Conservation (phyloP, 2,797 vertebrate genomes). For the Coregonus ussuriensis region DNA sequence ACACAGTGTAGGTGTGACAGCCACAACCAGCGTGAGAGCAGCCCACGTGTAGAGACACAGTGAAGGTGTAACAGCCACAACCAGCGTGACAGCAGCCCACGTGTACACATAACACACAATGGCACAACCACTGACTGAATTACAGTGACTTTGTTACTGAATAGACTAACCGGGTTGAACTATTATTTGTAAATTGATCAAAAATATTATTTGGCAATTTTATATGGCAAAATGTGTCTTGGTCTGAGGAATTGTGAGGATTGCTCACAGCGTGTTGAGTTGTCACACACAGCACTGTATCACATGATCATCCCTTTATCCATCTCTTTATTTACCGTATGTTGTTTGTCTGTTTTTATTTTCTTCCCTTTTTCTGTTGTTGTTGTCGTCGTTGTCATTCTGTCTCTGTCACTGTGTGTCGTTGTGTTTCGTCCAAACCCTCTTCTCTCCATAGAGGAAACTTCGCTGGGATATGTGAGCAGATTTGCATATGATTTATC, state of each 20-base stretch:
- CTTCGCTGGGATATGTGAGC: slow-evolving; percentile 99
- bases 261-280: slow-evolving; percentile 43
- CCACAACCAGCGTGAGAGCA: slow-evolving; percentile 53
- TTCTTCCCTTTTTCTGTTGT: slow-evolving; percentile 37
- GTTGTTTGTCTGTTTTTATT: slow-evolving; percentile 68
- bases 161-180: neutral
- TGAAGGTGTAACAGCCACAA: slow-evolving; percentile 70
- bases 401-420: slow-evolving; percentile 53
- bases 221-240: neutral
- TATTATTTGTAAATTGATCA: neutral
- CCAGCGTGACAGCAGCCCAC: slow-evolving; percentile 56
- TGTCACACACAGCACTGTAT: slow-evolving; percentile 60
- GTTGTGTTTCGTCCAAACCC: slow-evolving; percentile 64
- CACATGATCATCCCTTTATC: slow-evolving; percentile 42
- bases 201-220: too few species aligned
- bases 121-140: slow-evolving; percentile 15
- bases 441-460: slow-evolving; percentile 89
- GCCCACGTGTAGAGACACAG: slow-evolving; percentile 43
- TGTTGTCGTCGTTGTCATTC: slow-evolving; percentile 11
- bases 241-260: neutral
- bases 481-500: slow-evolving; percentile 73
- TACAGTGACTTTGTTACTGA: neutral
- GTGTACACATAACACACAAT: slow-evolving; percentile 29
- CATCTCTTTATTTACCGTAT: slow-evolving; percentile 65
- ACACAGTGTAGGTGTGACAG: slow-evolving; percentile 67